Evolutionary conservation across 2,888 invertebrate species (phyloP), one percentile per base, ranked within the genome.

Genomic region (Anodontia alba): DNA sequence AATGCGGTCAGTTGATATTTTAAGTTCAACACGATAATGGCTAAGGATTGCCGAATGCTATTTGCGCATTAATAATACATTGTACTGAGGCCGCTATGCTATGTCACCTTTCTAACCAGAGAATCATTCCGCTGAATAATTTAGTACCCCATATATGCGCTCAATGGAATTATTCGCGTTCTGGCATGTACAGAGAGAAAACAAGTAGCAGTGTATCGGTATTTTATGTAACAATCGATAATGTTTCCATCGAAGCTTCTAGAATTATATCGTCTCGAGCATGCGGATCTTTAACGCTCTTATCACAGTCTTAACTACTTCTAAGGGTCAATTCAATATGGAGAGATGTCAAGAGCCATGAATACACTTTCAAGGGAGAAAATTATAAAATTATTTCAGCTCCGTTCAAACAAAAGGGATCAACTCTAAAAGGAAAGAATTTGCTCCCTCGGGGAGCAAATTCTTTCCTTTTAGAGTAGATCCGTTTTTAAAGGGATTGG

Each of bases 1-100:
- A n/a, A n/a, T n/a, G n/a, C n/a, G n/a, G n/a, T n/a, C n/a, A n/a
- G n/a, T n/a, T 38, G 38, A 38, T 12, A 38, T 38, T 38, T n/a
- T 38, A 38, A 38, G 38, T 38, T 38, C 38, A 38, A 12, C 38
- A 12, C 38, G 38, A 38, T 38, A 38, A 38, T 5, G 38, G 38
- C 38, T 38, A 70, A 29, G 70, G 43, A 26, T 57, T 73, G 42
- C 57, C 31, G 42, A 62, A 73, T 73, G 42, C 57, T 38, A 26
- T 42, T 54, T 73, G 73, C 20, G 62, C 62, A 73, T 73, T n/a
- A 73, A 73, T 73, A 57, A 57, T 73, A 36, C 57, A 73, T 73
- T 51, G 7, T 38, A 17, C 12, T 23, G 54, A 54, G 73, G 62
- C 62, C 73, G 54, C 38, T 38, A 38, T 17, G 57, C 33, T n/a